Base-by-base conservation (phyloP, 2,113 vertebrate genomes). In the Acanthisitta chloris region DNA sequence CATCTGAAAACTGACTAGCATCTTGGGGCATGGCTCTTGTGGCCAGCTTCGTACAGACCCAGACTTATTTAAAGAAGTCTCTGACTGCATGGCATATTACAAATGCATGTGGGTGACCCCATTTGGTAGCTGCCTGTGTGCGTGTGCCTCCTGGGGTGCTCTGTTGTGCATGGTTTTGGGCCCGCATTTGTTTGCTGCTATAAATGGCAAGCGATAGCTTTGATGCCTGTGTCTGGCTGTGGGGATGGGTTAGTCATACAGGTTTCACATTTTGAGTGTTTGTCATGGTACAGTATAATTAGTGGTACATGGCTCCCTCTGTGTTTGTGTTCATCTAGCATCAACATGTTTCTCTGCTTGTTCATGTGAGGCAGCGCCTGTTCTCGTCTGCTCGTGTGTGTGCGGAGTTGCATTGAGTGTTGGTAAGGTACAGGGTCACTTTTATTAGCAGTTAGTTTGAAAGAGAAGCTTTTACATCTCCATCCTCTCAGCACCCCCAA, bases 221-320 rank as follows among this genome's bases (percentile, higher is more conserved):
- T 62, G 87, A 73, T 87, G 78, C 26, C 1, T 18, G 61, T 0
- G 24, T 79, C 93, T 94, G 91, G 83, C 86, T 86, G 81, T 26
- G 61, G 66, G 65, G 78, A 87, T 29, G 88, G 11, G 62, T 93
- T 94, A 94, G 92, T 94, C 95, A 95, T 19, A 55, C 71, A 92
- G 84, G 93, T 96, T 84, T 95, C 93, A 82, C 57, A 55, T 91
- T 89, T 19, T 34, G 49, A 91, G 78, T 3, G 4, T 61, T 94
- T 85, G 83, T 86, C 45, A 6, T 21, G 42, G 77, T 61, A 79
- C 81, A 67, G 14, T 38, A 6, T 64, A 77, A 92, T 92, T 71
- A 95, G 73, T 38, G 33, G 77, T 61, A 61, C 65, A 20, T 4
- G 1, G 88, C 85, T 96, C 57, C 70, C 86, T 87, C 78, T 61